These are phyloP conservation scores for Danio albolineatus DNA, from an alignment of 2,797 vertebrate genomes.

Conservation along the genomic window DNA sequence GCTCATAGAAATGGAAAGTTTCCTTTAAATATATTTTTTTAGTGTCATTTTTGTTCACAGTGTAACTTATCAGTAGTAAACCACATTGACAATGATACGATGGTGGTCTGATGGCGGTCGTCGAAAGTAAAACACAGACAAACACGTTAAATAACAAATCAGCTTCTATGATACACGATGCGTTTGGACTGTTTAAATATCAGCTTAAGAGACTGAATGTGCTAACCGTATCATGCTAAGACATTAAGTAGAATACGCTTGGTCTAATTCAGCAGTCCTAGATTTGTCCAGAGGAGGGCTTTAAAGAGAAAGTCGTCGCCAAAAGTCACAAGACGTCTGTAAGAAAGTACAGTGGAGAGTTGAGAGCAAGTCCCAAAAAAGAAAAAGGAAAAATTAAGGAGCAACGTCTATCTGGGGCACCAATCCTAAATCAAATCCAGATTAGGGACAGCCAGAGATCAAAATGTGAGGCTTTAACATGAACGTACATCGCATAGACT, in stretches of 20 bases:
- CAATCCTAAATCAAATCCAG: conserved; percentile 41
- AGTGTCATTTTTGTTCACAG: conserved; percentile 55
- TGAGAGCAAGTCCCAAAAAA: conserved; percentile 7
- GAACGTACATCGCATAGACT: conserved; percentile 27
- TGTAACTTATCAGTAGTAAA: conserved; percentile 62
- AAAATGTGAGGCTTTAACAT: conserved; percentile 37
- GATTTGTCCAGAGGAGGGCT: conserved; percentile 1
- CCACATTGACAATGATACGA: conserved; percentile 55
- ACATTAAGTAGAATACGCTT: conserved; percentile 11
- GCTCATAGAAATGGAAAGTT: conserved; percentile 61
- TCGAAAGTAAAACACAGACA: conserved; percentile 51
- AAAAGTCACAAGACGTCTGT: conserved; percentile 20
- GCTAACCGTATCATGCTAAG: conserved; percentile 22
- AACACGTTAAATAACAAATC: conserved; percentile 26
- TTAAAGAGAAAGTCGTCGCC: conserved; percentile 4
- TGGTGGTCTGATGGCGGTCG: conserved; percentile 44
- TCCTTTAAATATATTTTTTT: conserved; percentile 62
- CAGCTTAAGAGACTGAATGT: conserved; percentile 2
- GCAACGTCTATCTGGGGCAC: conserved; percentile 42
- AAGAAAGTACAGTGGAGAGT: not conserved
- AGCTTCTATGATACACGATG: not conserved
- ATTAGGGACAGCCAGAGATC: conserved; percentile 42
- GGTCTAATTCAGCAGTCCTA: not conserved
- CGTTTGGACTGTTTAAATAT: conserved; percentile 12
- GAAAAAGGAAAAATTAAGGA: not conserved